phyloP scores from a whole-genome alignment of 2,797 vertebrate species.

The Rachycentron canadum region DNA sequence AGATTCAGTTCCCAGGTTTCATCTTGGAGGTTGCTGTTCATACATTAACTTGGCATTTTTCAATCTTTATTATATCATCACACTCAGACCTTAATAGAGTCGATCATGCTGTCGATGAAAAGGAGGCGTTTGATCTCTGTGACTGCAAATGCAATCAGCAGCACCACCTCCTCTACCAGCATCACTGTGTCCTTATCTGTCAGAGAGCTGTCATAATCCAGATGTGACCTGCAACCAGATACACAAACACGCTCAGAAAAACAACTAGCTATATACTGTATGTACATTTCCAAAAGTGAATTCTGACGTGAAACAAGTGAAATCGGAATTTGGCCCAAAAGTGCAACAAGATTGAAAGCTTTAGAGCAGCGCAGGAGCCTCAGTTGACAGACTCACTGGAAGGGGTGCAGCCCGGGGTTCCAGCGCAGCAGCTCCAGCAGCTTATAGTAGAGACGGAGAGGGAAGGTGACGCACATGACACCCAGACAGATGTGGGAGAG shows the following conservation, averaged over 20 bases:
- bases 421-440: constrained; percentile 85
- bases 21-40: neutral
- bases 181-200: constrained; percentile 88
- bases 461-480: constrained; percentile 87
- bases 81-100: constrained; percentile 90
- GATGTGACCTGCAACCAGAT: constrained; percentile 81
- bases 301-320: neutral
- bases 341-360: neutral
- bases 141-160: constrained; percentile 81
- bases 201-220: constrained; percentile 89
- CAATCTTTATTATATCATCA: neutral
- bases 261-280: too few relatives aligned
- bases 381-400: constrained; percentile 86
- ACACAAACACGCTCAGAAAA: neutral
- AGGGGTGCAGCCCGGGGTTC: constrained; percentile 86
- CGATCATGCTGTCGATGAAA: constrained; percentile 88
- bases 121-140: constrained; percentile 89
- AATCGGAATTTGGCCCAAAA: neutral
- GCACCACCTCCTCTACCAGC: constrained; percentile 85
- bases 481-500: constrained; percentile 87
- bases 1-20: neutral
- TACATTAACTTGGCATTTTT: neutral
- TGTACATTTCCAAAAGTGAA: neutral
- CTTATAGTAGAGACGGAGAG: constrained; percentile 89
- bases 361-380: neutral